Evolutionary conservation across 1,140 invertebrate genomes (phyloP), one percentile per base, ranked within the genome.

Genomic region (Drosophila varians): DNA sequence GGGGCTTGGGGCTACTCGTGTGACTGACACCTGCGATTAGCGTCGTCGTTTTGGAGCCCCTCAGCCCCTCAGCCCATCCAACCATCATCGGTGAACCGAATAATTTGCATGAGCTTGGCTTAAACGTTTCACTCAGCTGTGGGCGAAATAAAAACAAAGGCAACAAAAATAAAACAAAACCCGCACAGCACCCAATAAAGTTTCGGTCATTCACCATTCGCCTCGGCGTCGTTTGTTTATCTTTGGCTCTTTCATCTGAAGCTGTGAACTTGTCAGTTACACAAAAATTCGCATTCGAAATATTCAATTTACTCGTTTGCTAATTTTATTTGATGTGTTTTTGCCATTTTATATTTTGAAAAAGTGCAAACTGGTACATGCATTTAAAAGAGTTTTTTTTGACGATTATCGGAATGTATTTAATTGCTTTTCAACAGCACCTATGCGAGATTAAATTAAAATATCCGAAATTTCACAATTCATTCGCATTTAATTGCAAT

Each of bases 1-100:
- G 25, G 47, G 38, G 46, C 40, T 53, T 36, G 55, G 51, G 53
- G 43, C 57, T 70, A 48, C 57, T 70, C 69, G 79, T 80, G 80
- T 86, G 80, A 86, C 71, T 86, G 80, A 86, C 80, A 86, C 80
- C 74, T 73, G 76, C 80, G 80, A 86, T 86, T 86, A 80, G 80
- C 68, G 64, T 62, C 58, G 48, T 19, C 11, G 34, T 53, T 56
- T 58, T n/a, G n/a, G n/a, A 45, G 51, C 28, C 49, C 68, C 49
- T 38, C 28, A 36, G 51, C 40, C 25, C 58, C 57, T 42, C 21
- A n/a, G 38, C 48, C 52, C n/a, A 0, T 8, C 23, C 14, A 45
- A 16, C 23, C 46, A 42, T 28, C 52, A 42, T 40, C 55, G 54
- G 45, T 82, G 73, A 82, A 82, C 74, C 78, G 70, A 77, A 86